Conservation (phyloP, 2,113 vertebrate species). For the Hyperopisus bebe region DNA sequence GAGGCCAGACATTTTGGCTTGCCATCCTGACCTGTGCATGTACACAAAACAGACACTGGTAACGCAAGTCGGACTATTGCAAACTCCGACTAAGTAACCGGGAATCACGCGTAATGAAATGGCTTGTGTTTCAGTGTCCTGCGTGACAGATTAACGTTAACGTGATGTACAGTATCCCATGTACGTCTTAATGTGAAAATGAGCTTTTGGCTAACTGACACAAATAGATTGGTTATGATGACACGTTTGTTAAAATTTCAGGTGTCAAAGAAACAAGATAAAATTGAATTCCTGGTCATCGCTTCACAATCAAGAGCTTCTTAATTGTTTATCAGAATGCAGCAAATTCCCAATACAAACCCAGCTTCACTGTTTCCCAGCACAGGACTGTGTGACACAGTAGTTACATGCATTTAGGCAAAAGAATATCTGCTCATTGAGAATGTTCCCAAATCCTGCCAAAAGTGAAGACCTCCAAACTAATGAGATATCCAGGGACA, state of each 20-base stretch:
- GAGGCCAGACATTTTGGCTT: neutral
- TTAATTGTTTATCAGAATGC: neutral
- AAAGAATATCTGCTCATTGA: neutral
- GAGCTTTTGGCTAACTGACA: neutral
- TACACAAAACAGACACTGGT: neutral
- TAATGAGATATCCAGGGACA: neutral
- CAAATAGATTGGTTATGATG: neutral
- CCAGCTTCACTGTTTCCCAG: neutral
- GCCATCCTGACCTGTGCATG: neutral
- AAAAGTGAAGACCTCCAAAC: neutral
- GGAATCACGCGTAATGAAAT: neutral
- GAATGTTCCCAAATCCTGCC: neutral
- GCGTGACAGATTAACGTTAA: neutral
- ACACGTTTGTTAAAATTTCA: neutral
- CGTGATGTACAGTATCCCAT: neutral
- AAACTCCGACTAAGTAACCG: neutral
- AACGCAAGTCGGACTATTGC: neutral
- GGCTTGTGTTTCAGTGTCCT: neutral
- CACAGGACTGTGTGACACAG: neutral
- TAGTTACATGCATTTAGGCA: neutral
- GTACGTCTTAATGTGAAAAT: neutral
- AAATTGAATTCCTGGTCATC: neutral
- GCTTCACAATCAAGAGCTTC: neutral
- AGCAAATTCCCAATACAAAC: neutral
- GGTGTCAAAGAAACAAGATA: neutral